Evolutionary conservation across 2,888 invertebrate genomes (phyloP), one percentile per base, ranked within the genome.

Genomic region (Eupithecia subumbrata): DNA sequence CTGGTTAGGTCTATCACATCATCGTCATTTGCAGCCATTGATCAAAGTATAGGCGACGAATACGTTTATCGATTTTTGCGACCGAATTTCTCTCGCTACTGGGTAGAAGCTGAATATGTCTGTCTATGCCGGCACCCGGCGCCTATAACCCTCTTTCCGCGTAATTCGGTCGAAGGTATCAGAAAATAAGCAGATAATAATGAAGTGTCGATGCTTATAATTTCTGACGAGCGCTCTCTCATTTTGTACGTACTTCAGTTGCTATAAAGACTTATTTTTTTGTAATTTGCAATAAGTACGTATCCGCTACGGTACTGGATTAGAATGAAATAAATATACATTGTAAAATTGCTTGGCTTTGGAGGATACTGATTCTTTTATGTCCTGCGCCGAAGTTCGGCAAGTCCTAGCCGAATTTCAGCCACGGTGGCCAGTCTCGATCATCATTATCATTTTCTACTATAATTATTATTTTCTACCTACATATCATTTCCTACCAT

Each of bases 171-270:
- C 16, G 5, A 85, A 83, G 86, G 86, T 88, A 89, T 90, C 82
- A 84, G 86, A 88, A 93, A 90, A 91, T 91, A 92, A 91, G 89
- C 83, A 84, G 86, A 89, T 89, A 90, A 92, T 90, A 90, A 92
- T 91, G 87, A 89, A 86, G 88, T 87, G 87, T 87, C 83, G 84
- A 84, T 85, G 82, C 87, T 88, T 85, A 88, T 90, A 87, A 91
- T 74, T 68, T 68, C 67, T 74, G 69, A 43, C 63, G 56, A n/a
- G 64, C 43, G 9, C 64, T 43, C 43, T 34, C 69, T 37, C 68
- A 68, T 48, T 72, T 69, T 66, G 25, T 74, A 70, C 25, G 22
- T 48, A 25, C 43, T 52, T n/a, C 5, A 63, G 22, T 73, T 60
- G 34, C 11, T 30, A 73, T n/a, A 18, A n/a, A 69, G 22, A 63